Base-by-base conservation (phyloP, 2,113 vertebrate genomes). In the Todiramphus chloris region DNA sequence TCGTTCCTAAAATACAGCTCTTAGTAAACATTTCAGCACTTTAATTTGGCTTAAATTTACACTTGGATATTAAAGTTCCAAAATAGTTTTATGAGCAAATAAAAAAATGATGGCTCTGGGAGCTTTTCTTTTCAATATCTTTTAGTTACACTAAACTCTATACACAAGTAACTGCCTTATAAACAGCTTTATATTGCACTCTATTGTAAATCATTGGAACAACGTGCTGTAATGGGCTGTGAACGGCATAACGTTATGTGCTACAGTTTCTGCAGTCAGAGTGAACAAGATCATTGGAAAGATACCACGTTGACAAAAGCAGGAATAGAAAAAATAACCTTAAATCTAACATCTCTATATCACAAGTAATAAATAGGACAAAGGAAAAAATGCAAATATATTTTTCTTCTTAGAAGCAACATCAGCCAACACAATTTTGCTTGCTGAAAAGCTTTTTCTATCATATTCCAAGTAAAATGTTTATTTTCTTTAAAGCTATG, bases 21-120 rank as follows among this genome's bases (percentile, higher is more conserved):
- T 92, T 37, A 6, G 92, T 90, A 96, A 96, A 96, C 72, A 95
- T 92, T 91, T 93, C 68, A 86, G 82, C 20, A 3, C 83, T 91
- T 97, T 89, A 94, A 94, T 97, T 96, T 94, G 79, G 64, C 90
- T 93, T 89, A 78, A 95, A 72, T 96, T 96, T 89, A 93, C 5
- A 1, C 77, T 75, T 62, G 39, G 80, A 67, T 83, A 75, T 88
- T 93, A 23, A 70, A 92, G 83, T 75, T 90, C 90, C 72, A 90
- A 88, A 94, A 94, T 87, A 97, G 88, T 83, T 95, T 96, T 88
- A 86, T 89, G 69, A 92, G 60, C 63, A 88, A 90, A 92, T 83
- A 87, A 89, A 95, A 82, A 82, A 63, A 58, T 2, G 41, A 56
- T 59, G 76, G 56, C 82, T 88, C 58, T 72, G 79, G 76, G 77